Percentiles rank a stretch among this genome's conserved stretches.
Conservation (phyloP, 2,797 vertebrate genomes). For the Smutsia temminckii region DNA sequence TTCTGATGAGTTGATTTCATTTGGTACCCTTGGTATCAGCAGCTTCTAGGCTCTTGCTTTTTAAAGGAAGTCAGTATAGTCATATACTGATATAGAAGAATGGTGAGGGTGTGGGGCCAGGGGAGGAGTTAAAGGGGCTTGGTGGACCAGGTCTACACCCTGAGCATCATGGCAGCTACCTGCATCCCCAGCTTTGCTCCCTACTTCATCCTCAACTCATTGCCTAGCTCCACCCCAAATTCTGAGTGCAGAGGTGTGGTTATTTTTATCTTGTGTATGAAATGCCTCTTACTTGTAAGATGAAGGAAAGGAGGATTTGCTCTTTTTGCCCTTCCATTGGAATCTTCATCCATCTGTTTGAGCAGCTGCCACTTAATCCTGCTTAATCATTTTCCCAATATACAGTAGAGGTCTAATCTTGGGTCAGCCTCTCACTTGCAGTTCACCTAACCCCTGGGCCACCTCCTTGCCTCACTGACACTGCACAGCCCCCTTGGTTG, state of each 20-base stretch:
- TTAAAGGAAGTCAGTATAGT: not conserved
- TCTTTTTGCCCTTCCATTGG: not conserved
- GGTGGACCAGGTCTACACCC: not conserved
- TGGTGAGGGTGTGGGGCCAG: accelerated
- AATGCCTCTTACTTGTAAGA: not conserved
- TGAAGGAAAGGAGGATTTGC: not conserved
- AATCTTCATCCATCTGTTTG: not conserved
- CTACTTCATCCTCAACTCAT: not conserved
- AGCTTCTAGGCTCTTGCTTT: not conserved
- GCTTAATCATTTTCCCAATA: not conserved
- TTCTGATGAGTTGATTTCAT: not conserved
- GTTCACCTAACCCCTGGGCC: not conserved
- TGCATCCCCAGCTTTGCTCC: not conserved
- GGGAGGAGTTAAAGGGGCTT: no score
- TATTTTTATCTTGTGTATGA: not conserved
- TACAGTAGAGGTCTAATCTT: not conserved
- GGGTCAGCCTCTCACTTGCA: not conserved
- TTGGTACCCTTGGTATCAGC: not conserved
- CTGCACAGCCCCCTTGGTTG: not conserved
- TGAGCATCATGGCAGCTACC: not conserved
- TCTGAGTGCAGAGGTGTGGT: not conserved
- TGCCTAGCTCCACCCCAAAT: not conserved
- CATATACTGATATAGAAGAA: not conserved
- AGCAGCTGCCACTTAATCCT: not conserved
- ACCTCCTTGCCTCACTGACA: not conserved